Base-by-base conservation (phyloP, 2,888 invertebrate species). In the Machimus atricapillus region DNA sequence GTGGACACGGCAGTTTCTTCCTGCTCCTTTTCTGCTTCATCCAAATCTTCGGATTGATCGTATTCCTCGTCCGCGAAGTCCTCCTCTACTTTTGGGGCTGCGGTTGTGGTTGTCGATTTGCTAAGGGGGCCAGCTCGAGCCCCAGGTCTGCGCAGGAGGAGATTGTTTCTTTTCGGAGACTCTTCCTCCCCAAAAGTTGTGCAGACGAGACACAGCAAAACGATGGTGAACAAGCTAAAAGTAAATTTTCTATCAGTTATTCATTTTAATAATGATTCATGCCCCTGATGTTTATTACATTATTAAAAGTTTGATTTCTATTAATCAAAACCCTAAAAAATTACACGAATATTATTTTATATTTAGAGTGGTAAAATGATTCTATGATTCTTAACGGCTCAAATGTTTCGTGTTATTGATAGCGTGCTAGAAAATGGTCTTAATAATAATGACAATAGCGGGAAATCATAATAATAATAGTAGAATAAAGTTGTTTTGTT, bases 11-110 rank as follows among this genome's bases (percentile, higher is more conserved):
- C 92, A 87, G 93, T 93, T 87, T 93, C 93, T 43, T 89, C 91
- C n/a, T 93, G 93, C 43, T 93, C 94, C 58, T 94, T 94, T 27
- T 93, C 94, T 73, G 87, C 92, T 85, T 91, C 93, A 78, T 92
- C 93, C 86, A 92, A 91, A 85, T 91, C 91, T 14, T 91, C 90
- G 1, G 88, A 91, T 76, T 93, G 94, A 27, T 93, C 95, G 56
- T 95, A 95, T 31, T 94, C 94, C 85, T 90, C 93, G 73, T 93
- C 93, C 66, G 93, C 93, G 82, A 93, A 92, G 76, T 79, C 86
- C 19, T 91, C 91, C n/a, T 90, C 91, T 16, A 89, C 89, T 73
- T 90, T 90, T 77, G 89, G 87, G 40, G 91, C 90, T 83, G 90
- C 88, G 73, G 92, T 91, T 88, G 92, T 92, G 14, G 92, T 91